Conservation (phyloP, 2,113 vertebrate species). For the Sphyrna mokarran region DNA sequence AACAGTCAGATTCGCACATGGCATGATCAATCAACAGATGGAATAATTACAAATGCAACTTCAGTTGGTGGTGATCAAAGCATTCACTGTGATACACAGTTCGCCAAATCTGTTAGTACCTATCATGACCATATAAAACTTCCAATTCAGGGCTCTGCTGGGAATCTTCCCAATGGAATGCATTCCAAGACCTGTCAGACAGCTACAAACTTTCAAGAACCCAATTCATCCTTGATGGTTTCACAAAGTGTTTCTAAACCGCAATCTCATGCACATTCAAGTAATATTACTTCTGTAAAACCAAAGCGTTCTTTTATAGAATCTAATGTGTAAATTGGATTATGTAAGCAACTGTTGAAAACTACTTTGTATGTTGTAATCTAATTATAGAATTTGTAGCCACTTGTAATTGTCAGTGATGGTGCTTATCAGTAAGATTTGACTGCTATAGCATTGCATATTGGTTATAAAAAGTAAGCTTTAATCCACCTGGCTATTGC, state of each 20-base stretch:
- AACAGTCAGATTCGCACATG: conserved; percentile 59
- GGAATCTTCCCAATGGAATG: conserved; percentile 64
- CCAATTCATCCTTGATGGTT: conserved; percentile 59
- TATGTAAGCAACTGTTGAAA: not conserved
- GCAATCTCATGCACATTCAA: conserved; percentile 62
- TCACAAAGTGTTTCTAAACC: conserved; percentile 58
- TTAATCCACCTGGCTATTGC: conserved; percentile 73
- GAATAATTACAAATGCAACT: conserved; percentile 47
- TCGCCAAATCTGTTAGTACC: conserved; percentile 55
- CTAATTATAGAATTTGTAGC: not conserved
- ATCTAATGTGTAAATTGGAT: conserved; percentile 74
- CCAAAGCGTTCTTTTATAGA: conserved; percentile 97
- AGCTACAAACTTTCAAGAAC: conserved; percentile 62
- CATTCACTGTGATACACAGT: conserved; percentile 58
- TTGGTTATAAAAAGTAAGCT: conserved; percentile 48
- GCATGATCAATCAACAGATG: conserved; percentile 66
- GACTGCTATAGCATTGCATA: conserved; percentile 56
- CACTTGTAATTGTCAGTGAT: not conserved
- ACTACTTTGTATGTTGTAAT: not conserved
- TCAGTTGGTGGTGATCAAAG: conserved; percentile 53
- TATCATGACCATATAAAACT: conserved; percentile 61
- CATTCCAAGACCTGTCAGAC: conserved; percentile 66
- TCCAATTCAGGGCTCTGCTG: conserved; percentile 52
- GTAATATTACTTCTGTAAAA: conserved; percentile 71
- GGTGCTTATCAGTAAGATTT: not conserved